Evolutionary conservation across 1,140 invertebrate species (phyloP).

Genomic region (Bombus sylvicola): DNA sequence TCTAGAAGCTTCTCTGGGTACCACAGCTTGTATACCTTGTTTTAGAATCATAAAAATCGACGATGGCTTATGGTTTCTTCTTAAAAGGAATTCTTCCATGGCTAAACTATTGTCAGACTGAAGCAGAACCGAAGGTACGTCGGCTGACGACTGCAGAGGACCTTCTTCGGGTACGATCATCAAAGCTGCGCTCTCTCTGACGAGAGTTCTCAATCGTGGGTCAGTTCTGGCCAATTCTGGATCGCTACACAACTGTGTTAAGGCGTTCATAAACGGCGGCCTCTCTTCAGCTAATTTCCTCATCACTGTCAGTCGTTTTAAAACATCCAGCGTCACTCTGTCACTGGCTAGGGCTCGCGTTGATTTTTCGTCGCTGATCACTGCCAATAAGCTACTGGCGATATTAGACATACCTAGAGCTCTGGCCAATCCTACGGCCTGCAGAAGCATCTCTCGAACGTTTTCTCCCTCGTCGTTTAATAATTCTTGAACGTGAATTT

Average conservation of each 20-base stretch:
- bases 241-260: conserved; percentile 86
- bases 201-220: conserved; percentile 86
- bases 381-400: conserved; percentile 84
- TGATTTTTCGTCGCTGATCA: conserved; percentile 85
- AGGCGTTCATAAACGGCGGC: conserved; percentile 84
- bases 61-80: conserved; percentile 83
- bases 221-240: conserved; percentile 87
- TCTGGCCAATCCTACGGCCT: conserved; percentile 88
- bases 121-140: conserved; percentile 87
- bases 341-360: conserved; percentile 85
- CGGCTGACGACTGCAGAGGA: conserved; percentile 85
- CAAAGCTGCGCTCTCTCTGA: conserved; percentile 88
- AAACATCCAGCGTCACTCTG: conserved; percentile 85
- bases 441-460: conserved; percentile 83
- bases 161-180: conserved; percentile 87
- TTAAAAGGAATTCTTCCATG: conserved; percentile 89
- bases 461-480: conserved; percentile 83
- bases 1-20: conserved; percentile 89
- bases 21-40: conserved; percentile 89
- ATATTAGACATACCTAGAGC: conserved; percentile 87
- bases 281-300: conserved; percentile 87
- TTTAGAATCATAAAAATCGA: conserved; percentile 89
- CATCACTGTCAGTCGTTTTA: conserved; percentile 89
- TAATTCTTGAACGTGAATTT: conserved; percentile 83
- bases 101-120: conserved; percentile 87